Base-by-base conservation (phyloP, 2,797 vertebrate genomes). In the Pempheris klunzingeri region DNA sequence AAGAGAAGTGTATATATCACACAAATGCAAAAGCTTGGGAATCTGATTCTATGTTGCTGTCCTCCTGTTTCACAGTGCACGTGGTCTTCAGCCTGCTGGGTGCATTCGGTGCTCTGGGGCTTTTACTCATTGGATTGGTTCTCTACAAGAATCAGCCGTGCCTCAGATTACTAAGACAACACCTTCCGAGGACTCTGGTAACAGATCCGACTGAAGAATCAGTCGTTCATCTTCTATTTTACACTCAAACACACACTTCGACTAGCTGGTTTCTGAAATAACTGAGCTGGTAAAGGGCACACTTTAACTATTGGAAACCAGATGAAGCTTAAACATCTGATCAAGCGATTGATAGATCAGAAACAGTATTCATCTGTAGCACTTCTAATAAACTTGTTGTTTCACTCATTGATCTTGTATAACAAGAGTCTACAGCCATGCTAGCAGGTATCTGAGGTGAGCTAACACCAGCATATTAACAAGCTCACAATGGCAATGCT, bases 31-130 rank as follows among this genome's bases (percentile, higher is more conserved):
- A 5, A 12, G 24, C 44, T 12, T 41, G 5, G 20, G 5, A 26
- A n/a, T 15, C 7, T 61, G 26, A 44, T 22, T n/a, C 1, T 11
- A 0, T 58, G 44, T 54, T 43, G 5, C 32, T 77, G 18, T 69
- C 11, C 18, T 54, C 13, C 36, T 81, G 15, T 78, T 61, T 50
- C 46, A 15, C 62, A 92, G 92, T 79, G 26, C 5, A 34, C 5
- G 15, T 86, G 36, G n/a, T 89, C 32, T 62, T 82, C n/a, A 5
- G 65, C 66, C 59, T 90, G 69, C 41, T 90, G 39, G 78, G 58
- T 1, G 47, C 22, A 0, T 63, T 82, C 64, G 81, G 68, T 41
- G 20, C 71, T 1, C 41, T 90, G 60, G 69, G 15, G 4, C 6
- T 81, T 17, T 38, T 90, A 44, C n/a, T 88, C 36, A 0, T 50